These are phyloP conservation scores for Axis porcinus DNA, from an alignment of 2,113 vertebrate species.

Conservation along the genomic window DNA sequence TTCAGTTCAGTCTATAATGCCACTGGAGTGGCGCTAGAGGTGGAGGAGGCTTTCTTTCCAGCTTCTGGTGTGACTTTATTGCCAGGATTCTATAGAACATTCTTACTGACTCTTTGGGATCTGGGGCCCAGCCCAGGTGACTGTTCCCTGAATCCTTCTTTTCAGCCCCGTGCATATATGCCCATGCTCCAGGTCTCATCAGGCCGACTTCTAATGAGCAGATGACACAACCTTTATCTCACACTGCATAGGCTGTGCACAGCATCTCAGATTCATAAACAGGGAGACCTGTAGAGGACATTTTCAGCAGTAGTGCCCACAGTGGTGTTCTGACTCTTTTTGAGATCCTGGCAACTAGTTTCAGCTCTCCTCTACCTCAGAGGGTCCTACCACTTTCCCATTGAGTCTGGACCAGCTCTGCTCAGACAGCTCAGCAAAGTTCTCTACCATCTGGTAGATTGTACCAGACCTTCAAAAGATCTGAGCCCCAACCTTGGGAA, in stretches of 20 bases:
- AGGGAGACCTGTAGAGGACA: not conserved
- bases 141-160: not conserved
- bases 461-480: not conserved
- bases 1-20: not conserved
- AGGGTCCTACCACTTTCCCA: not conserved
- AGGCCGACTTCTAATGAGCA: not conserved
- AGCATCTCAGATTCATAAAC: not conserved
- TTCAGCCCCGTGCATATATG: accelerated
- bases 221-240: not conserved
- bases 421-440: not conserved
- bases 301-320: accelerated
- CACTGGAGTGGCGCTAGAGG: not conserved
- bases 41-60: not conserved
- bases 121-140: not conserved
- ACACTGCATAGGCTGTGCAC: not conserved
- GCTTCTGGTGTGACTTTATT: not conserved
- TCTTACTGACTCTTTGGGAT: not conserved
- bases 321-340: not conserved
- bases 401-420: not conserved
- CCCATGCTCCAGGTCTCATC: no score
- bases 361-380: not conserved
- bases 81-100: not conserved
- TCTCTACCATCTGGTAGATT: not conserved
- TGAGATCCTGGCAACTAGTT: not conserved
- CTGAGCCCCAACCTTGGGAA: not conserved